Conservation (phyloP, 2,888 invertebrate species). For the Drosophila maculinotata region DNA sequence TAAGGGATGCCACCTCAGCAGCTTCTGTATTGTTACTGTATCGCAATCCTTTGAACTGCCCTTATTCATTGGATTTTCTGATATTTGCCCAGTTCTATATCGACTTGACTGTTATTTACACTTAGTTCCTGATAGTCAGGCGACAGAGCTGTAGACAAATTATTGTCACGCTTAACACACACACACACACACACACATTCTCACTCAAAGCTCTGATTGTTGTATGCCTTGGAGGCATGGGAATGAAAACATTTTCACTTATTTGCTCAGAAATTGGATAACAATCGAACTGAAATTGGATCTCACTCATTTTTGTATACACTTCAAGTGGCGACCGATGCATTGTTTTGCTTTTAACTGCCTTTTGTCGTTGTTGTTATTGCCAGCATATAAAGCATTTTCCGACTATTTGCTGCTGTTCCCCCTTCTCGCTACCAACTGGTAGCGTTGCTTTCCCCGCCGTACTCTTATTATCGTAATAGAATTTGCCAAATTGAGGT, state of each 20-base stretch:
- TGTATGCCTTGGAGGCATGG: slow-evolving; percentile 68
- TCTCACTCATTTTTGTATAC: slow-evolving; percentile 82
- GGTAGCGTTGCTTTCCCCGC: slow-evolving; percentile 43
- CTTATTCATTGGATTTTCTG: slow-evolving; percentile 62
- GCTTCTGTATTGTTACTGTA: slow-evolving; percentile 6
- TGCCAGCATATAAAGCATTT: slow-evolving; percentile 75
- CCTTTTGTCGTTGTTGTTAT: slow-evolving; percentile 38
- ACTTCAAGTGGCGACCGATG: slow-evolving; percentile 52
- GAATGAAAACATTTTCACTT: slow-evolving; percentile 83
- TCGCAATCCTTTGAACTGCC: slow-evolving; percentile 45
- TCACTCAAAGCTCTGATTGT: slow-evolving; percentile 29
- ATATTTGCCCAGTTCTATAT: slow-evolving; percentile 59
- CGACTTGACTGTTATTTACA: slow-evolving; percentile 58
- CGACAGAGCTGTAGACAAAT: slow-evolving; percentile 63
- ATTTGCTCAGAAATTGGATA: slow-evolving; percentile 84
- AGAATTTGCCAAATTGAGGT: slow-evolving; percentile 84
- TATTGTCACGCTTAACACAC: slow-evolving; percentile 68
- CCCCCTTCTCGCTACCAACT: slow-evolving; percentile 28
- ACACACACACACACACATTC: neutral
- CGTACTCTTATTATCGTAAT: slow-evolving; percentile 80
- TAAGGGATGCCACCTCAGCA: slow-evolving; percentile 5
- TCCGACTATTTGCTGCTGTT: slow-evolving; percentile 70
- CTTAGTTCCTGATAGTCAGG: slow-evolving; percentile 35
- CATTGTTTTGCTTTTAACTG: slow-evolving; percentile 79
- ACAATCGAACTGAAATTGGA: slow-evolving; percentile 85